Conservation (phyloP, 1,140 invertebrate species). For the Maniola jurtina region DNA sequence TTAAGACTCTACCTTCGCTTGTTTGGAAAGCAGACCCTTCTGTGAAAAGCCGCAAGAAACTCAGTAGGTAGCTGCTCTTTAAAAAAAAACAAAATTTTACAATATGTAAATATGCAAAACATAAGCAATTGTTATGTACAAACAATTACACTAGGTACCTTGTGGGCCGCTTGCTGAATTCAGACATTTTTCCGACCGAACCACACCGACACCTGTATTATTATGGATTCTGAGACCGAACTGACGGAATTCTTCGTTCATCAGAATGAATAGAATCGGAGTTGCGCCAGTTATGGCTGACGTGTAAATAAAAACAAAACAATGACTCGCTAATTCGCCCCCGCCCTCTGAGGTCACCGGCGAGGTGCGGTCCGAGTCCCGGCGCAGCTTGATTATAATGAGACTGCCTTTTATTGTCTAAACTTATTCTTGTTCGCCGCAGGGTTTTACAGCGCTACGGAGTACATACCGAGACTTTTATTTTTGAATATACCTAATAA, state of each 20-base stretch:
- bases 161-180: no score
- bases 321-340: slow-evolving; percentile 68
- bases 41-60: no score
- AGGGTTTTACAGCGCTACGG: background rate
- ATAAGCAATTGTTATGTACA: no score
- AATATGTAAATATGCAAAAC: no score
- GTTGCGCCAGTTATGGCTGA: slow-evolving; percentile 53
- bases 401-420: slow-evolving; percentile 28
- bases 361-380: slow-evolving; percentile 53
- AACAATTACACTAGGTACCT: no score
- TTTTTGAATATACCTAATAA: background rate
- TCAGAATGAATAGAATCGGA: slow-evolving; percentile 37
- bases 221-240: no score
- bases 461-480: background rate
- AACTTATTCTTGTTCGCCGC: slow-evolving; percentile 9
- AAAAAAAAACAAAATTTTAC: no score
- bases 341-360: slow-evolving; percentile 53
- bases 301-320: slow-evolving; percentile 73
- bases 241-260: background rate
- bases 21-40: no score
- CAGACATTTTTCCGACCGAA: no score
- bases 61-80: no score
- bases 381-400: slow-evolving; percentile 34
- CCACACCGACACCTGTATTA: no score
- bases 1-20: no score